Base-by-base conservation (phyloP, 2,797 vertebrate species). In the Micropoecilia bifurca region DNA sequence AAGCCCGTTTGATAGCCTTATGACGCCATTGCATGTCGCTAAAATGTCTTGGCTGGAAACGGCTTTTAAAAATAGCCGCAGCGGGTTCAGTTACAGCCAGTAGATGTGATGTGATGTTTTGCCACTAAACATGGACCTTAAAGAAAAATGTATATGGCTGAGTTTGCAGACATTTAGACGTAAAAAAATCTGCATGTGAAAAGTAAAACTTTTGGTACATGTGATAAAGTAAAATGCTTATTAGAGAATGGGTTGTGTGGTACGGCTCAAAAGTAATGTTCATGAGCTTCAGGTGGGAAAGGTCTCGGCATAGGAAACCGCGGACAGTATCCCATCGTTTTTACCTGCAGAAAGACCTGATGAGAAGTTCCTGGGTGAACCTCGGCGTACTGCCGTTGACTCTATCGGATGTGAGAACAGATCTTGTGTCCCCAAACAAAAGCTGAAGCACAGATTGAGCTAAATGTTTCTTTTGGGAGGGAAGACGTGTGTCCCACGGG, bases 31-130 rank as follows among this genome's bases (percentile, higher is more conserved):
- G 87, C 96, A 96, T 47, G 81, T 96, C 94, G 12, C 96, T 97
- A 93, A 97, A 98, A 96, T 98, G 97, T 95, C 95, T 95, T 93
- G 93, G 95, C 94, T 93, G 81, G 84, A 95, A 93, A 92, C 88
- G 91, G 75, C 73, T 88, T 93, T 95, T 95, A 96, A 93, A 96
- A 96, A 96, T 96, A 96, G 95, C 91, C 74, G 46, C 82, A 83
- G 89, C 61, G 88, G 95, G 90, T 96, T 95, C 73, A 92, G 91
- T 96, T 96, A 96, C 96, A 94, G 92, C 80, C 91, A 90, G 84
- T 91, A 82, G 89, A 94, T 93, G 91, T 87, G 89, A 94, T 92
- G 92, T 87, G 93, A 93, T 93, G 94, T 94, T 95, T 91, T 92
- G 88, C 91, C 89, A 89, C 88, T 95, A 93, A 88, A 90, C 80